Conservation (phyloP, 2,797 vertebrate species). For the Glossophaga mutica region DNA sequence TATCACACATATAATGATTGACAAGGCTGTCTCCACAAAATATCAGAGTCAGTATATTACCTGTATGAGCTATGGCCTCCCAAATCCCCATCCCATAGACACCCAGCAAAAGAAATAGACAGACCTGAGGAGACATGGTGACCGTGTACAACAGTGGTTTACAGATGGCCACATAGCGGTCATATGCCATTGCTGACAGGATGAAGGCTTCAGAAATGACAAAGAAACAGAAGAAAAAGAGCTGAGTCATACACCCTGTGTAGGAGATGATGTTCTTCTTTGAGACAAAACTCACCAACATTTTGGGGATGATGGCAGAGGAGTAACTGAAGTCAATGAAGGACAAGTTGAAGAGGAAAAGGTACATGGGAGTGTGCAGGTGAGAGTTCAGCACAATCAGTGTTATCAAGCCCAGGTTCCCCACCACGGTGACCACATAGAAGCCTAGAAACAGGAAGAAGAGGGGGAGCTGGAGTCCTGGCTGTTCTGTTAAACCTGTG, state of each 20-base stretch:
- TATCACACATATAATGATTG: conserved; percentile 78
- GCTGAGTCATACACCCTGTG: conserved; percentile 48
- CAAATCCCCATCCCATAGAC: conserved; percentile 57
- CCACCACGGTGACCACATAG: conserved; percentile 3
- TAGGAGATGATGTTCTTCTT: conserved; percentile 52
- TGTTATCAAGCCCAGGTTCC: conserved; percentile 58
- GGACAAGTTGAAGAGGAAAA: conserved; percentile 67
- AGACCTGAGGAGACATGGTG: conserved; percentile 58
- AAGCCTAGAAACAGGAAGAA: conserved; percentile 53
- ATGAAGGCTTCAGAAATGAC: conserved; percentile 62
- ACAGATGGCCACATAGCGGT: conserved; percentile 64
- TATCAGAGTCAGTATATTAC: conserved; percentile 24
- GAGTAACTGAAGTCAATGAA: conserved; percentile 61
- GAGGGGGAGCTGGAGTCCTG: not conserved
- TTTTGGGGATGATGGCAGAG: conserved; percentile 62
- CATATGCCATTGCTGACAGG: conserved; percentile 69
- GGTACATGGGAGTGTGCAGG: conserved; percentile 53
- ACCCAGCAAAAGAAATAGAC: conserved; percentile 17
- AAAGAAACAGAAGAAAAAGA: conserved; percentile 68
- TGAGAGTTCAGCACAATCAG: conserved; percentile 52
- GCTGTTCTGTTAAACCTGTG: not conserved
- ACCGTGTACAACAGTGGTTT: conserved; percentile 52
- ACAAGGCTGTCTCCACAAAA: conserved; percentile 65
- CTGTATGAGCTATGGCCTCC: conserved; percentile 46
- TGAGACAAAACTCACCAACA: conserved; percentile 59